Evolutionary conservation across 64 coral and sea anemone genomes (phyloP).

Genomic region (Stylophora pistillata): DNA sequence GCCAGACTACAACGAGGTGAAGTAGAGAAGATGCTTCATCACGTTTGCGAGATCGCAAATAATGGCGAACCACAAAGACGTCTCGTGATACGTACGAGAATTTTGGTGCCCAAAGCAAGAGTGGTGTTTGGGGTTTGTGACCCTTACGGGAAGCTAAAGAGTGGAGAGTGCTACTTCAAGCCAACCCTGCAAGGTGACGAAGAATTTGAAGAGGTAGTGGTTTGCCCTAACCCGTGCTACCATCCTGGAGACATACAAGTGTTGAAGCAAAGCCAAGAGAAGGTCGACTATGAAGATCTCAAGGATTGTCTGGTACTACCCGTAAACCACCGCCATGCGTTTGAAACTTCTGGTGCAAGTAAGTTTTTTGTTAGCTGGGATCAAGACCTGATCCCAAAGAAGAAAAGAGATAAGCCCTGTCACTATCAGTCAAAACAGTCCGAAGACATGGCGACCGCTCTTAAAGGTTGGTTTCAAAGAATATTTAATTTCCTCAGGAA

Average conservation of each 20-base stretch:
- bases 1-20: no score
- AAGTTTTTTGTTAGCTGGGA: slow-evolving; percentile 91
- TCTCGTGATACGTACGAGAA: slow-evolving; percentile 14
- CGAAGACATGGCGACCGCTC: no score
- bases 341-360: slow-evolving; percentile 53
- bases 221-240: slow-evolving; percentile 63
- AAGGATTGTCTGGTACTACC: slow-evolving; percentile 75
- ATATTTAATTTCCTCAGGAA: not conserved
- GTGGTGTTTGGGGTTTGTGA: slow-evolving; percentile 70
- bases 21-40: no score
- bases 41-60: no score
- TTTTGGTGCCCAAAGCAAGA: slow-evolving; percentile 60
- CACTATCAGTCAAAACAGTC: no score
- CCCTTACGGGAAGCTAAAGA: slow-evolving; percentile 39
- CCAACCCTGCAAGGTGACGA: slow-evolving; percentile 54
- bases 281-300: slow-evolving; percentile 25
- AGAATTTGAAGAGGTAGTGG: slow-evolving; percentile 38
- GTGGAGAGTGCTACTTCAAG: slow-evolving; percentile 68
- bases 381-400: slow-evolving; percentile 49
- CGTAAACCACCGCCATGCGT: slow-evolving; percentile 31
- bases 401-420: not conserved
- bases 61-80: no score
- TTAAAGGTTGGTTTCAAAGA: no score
- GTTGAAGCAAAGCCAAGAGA: slow-evolving; percentile 32
- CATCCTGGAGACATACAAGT: slow-evolving; percentile 71